These are phyloP conservation scores for Micromesistius poutassou DNA, from an alignment of 2,797 vertebrate species.

Conservation along the genomic window DNA sequence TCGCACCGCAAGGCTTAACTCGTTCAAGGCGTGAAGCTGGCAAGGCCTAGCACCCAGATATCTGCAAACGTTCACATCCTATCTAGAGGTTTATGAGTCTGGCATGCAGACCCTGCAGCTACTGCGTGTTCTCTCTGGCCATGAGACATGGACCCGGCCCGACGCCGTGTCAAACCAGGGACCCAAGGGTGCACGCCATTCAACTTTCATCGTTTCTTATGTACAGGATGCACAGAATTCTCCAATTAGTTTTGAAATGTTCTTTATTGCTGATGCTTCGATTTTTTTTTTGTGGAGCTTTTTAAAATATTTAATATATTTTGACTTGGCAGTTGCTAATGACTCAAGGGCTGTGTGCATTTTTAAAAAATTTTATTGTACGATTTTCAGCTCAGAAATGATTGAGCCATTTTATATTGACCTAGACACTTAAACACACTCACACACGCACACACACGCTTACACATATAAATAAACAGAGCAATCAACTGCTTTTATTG, in stretches of 20 bases:
- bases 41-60: neutral
- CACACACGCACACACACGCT: neutral
- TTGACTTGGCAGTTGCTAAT: conserved; percentile 66
- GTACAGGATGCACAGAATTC: neutral
- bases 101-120: neutral
- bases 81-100: neutral
- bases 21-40: conserved; percentile 9
- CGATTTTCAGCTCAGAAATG: conserved; percentile 64
- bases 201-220: neutral
- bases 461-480: conserved; percentile 1
- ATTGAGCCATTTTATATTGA: conserved; percentile 71
- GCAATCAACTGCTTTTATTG: conserved; percentile 61
- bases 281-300: neutral
- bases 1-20: conserved; percentile 25
- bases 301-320: conserved; percentile 27
- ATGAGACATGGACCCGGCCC: neutral
- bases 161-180: no score
- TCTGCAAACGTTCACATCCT: neutral
- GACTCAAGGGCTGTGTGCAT: conserved; percentile 73
- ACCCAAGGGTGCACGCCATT: neutral
- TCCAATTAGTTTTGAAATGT: neutral
- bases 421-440: conserved; percentile 50
- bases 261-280: neutral
- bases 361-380: conserved; percentile 77
- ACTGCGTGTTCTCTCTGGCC: neutral